Evolutionary conservation across 2,888 invertebrate genomes (phyloP).

Genomic region (Sphecodes monilicornis): DNA sequence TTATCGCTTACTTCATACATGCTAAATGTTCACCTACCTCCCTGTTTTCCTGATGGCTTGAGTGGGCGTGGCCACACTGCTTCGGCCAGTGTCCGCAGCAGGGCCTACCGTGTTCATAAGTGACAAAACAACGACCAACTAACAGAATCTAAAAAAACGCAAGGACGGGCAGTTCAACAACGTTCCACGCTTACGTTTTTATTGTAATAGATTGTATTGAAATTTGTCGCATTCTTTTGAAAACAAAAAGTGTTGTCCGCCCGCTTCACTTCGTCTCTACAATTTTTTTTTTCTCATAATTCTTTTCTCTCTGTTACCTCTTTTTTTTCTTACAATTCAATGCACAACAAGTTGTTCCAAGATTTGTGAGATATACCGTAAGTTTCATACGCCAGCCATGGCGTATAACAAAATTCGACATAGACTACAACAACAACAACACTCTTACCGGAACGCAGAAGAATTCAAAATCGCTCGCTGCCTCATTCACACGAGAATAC

Average conservation of each 20-base stretch:
- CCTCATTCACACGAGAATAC: constrained; percentile 55
- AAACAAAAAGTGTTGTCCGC: constrained; percentile 60
- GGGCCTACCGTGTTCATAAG: too few relatives aligned
- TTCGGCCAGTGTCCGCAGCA: not conserved
- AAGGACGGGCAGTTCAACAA: constrained; percentile 23
- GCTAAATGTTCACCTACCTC: not conserved
- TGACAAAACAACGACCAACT: not conserved
- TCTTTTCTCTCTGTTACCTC: not conserved
- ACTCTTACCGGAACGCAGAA: constrained; percentile 70
- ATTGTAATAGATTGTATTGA: constrained; percentile 72
- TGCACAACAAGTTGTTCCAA: constrained; percentile 56
- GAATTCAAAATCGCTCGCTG: not conserved
- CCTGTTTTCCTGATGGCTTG: not conserved
- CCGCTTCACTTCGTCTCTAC: constrained; percentile 16
- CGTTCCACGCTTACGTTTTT: constrained; percentile 67
- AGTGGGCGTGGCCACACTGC: not conserved
- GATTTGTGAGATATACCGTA: constrained; percentile 54
- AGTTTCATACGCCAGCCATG: constrained; percentile 51
- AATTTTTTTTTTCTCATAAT: not conserved
- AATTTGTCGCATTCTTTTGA: constrained; percentile 63
- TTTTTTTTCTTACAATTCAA: constrained; percentile 19
- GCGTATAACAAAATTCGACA: constrained; percentile 74
- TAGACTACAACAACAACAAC: constrained; percentile 73
- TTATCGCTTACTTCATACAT: too few relatives aligned
- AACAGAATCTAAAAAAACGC: not conserved